Evolutionary conservation across 2,797 vertebrate genomes (phyloP).

Genomic region (Petrocephalus sullivani): DNA sequence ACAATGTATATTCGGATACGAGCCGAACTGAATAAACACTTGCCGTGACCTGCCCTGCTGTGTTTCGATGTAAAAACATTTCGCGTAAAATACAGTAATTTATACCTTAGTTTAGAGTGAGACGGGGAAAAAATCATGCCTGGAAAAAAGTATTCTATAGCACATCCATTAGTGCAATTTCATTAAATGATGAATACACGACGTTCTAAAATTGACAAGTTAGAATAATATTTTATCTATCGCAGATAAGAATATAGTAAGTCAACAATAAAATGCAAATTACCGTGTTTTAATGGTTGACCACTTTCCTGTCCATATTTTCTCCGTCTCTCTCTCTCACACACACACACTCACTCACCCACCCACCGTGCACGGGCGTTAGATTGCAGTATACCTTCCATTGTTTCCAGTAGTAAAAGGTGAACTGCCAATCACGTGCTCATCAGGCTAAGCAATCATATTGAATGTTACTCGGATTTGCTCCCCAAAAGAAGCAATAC

Average conservation of each 20-base stretch:
- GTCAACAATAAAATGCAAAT: not conserved
- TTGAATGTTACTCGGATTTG: not conserved
- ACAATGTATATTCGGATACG: constrained; percentile 47
- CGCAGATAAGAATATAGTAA: not conserved
- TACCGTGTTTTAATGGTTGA: not conserved
- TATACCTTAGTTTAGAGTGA: constrained; percentile 20
- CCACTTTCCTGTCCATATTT: not conserved
- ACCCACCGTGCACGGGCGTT: not conserved
- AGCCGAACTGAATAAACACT: constrained; percentile 57
- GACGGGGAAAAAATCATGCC: constrained; percentile 15
- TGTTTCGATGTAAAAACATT: constrained; percentile 8
- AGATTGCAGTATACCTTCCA: not conserved
- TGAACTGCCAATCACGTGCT: not conserved
- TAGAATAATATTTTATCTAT: constrained; percentile 1
- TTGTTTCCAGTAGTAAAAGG: constrained; percentile 5
- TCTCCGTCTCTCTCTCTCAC: not conserved
- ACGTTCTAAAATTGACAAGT: not conserved
- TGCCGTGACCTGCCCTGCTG: constrained; percentile 41
- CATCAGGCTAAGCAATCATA: not conserved
- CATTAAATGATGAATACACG: not conserved
- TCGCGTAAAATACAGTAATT: constrained; percentile 24
- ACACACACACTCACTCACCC: not conserved
- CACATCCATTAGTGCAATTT: constrained; percentile 21
- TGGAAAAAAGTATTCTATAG: constrained; percentile 18
- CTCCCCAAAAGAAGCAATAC: not conserved